Evolutionary conservation across 2,888 invertebrate genomes (phyloP), one percentile per base, ranked within the genome.

Genomic region (Ditylenchus weischeri): DNA sequence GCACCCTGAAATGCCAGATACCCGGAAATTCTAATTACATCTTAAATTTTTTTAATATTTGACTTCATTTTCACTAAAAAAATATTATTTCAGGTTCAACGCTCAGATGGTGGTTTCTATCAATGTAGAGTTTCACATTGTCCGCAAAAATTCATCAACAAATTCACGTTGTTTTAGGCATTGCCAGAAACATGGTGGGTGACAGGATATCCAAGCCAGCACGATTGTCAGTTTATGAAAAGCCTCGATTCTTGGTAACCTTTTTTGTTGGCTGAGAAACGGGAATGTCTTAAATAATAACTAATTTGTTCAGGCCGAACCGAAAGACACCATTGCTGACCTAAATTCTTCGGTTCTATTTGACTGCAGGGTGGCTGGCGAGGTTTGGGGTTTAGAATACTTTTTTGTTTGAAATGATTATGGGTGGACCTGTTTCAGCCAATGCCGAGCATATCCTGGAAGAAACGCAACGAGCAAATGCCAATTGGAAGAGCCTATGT

Each of bases 171-270:
- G 11, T 54, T 54, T 11, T 13, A 54, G 54, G 83, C 68, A 74
- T 83, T 19, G 84, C 83, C 7, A 73, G 72, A 8, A 84, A 84
- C 64, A 79, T 80, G 79, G 83, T 84, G 51, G 83, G 83, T 15
- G 78, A 79, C 63, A 73, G 78, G n/a, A 71, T 76, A 23, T 80
- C 80, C 48, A 75, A 75, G 23, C 78, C 81, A 5, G 83, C 83
- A 8, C 64, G 80, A 54, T 73, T 83, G 38, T 79, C 78, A 51
- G 83, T 83, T 48, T 81, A 79, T 64, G 83, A 81, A 62, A 79
- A 81, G 69, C 83, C 83, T 15, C 71, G 74, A 29, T 83, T 84
- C 70, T 65, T 79, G 69, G 81, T 82, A 57, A 59, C 2, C 18
- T 23, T 61, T 61, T 21, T 43, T 36, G 18, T 35, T 36, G 23